Evolutionary conservation across 2,113 vertebrate species (phyloP).

Genomic region (Bathybates hornii): DNA sequence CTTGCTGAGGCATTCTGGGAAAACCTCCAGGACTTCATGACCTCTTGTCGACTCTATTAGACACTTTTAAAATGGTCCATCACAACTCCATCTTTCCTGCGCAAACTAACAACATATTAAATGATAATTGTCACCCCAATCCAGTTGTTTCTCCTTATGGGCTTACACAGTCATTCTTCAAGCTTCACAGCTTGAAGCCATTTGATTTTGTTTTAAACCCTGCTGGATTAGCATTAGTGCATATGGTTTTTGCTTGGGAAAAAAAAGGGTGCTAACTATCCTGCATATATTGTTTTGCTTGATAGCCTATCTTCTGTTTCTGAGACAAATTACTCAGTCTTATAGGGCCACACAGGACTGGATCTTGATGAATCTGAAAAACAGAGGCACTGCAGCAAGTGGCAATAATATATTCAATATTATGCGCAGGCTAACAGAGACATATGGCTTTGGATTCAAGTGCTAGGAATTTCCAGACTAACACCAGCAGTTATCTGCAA

Average conservation of each 20-base stretch:
- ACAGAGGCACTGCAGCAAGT: background rate
- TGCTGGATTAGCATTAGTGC: background rate
- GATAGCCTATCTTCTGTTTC: background rate
- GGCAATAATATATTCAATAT: slow-evolving; percentile 27
- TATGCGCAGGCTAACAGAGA: slow-evolving; percentile 53
- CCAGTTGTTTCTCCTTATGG: background rate
- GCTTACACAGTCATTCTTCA: background rate
- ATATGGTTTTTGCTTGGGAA: background rate
- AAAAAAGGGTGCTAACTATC: background rate
- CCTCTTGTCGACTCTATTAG: background rate
- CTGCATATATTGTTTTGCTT: background rate
- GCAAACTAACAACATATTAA: background rate
- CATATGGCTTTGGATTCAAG: slow-evolving; percentile 51
- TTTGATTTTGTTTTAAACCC: background rate
- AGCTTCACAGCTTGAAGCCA: background rate
- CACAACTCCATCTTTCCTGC: background rate
- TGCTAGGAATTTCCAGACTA: slow-evolving; percentile 38
- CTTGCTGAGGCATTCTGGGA: slow-evolving; percentile 27
- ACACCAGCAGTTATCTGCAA: slow-evolving; percentile 60
- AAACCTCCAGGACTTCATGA: background rate
- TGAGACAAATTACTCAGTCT: background rate
- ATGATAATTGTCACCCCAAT: background rate
- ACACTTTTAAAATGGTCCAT: slow-evolving; percentile 1
- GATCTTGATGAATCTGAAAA: background rate
- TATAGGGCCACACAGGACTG: background rate